These are phyloP conservation scores for Eumaeus atala DNA, from an alignment of 1,140 invertebrate genomes.

Conservation along the genomic window DNA sequence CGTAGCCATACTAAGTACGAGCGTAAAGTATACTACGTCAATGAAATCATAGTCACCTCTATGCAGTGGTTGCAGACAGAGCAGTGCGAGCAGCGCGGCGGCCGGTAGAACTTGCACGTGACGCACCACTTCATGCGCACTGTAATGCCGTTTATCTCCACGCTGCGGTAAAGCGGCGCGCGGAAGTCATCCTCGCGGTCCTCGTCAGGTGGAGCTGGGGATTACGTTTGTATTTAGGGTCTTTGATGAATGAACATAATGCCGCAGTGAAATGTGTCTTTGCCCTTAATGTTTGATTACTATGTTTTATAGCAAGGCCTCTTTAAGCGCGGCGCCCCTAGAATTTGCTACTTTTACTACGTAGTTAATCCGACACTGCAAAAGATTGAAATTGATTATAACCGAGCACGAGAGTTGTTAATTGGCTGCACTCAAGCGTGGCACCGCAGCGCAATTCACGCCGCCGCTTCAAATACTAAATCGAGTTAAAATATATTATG, in stretches of 20 bases:
- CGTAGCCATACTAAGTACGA: neutral
- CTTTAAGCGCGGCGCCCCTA: too few species aligned
- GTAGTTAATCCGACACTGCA: too few species aligned
- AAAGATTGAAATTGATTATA: conserved; percentile 15
- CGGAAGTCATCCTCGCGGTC: conserved; percentile 97
- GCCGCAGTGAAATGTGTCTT: neutral
- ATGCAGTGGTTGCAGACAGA: conserved; percentile 99
- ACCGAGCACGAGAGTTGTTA: conserved; percentile 10
- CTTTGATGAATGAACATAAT: neutral
- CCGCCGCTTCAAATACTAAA: too few species aligned
- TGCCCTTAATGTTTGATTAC: too few species aligned
- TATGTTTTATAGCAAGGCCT: too few species aligned
- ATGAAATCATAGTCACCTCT: too few species aligned
- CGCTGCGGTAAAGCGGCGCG: conserved; percentile 97
- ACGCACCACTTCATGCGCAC: conserved; percentile 99
- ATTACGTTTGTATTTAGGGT: conserved; percentile 2
- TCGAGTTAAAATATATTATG: too few species aligned
- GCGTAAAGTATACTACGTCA: neutral
- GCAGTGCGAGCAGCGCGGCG: conserved; percentile 98
- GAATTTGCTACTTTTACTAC: too few species aligned
- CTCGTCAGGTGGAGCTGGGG: conserved; percentile 94
- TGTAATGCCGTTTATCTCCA: conserved; percentile 98
- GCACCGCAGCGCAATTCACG: too few species aligned
- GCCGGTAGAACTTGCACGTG: conserved; percentile 99
- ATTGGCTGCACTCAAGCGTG: conserved; percentile 17